phyloP scores from a whole-genome alignment of 1,140 invertebrate species.

The Lethrus apterus region DNA sequence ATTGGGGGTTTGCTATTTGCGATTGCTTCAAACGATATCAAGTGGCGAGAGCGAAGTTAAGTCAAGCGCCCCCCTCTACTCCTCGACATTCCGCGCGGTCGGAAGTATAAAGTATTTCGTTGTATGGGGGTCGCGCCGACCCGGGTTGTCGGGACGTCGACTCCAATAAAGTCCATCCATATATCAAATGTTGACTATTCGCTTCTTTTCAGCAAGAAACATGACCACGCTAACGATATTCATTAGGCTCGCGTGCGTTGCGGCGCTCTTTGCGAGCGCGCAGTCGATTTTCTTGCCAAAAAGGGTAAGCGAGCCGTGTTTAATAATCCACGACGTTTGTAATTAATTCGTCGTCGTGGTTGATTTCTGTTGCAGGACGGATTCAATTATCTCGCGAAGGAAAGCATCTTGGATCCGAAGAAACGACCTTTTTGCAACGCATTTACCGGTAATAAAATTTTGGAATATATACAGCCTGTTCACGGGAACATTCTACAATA shows the following conservation, averaged over 20 bases:
- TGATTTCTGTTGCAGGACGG: conserved; percentile 4
- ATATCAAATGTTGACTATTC: conserved; percentile 35
- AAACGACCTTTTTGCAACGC: conserved; percentile 68
- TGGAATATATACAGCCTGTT: no score
- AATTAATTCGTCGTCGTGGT: conserved; percentile 3
- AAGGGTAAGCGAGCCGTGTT: conserved; percentile 22
- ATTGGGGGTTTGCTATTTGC: no score
- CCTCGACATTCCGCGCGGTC: conserved; percentile 31
- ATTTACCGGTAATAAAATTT: conserved; percentile 52
- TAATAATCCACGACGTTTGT: neutral
- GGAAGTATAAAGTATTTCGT: conserved; percentile 36
- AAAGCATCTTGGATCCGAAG: conserved; percentile 42
- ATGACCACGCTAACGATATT: conserved; percentile 28
- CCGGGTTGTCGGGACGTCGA: conserved; percentile 1
- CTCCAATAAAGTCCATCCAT: conserved; percentile 34
- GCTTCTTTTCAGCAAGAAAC: conserved; percentile 23
- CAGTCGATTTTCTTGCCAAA: conserved; percentile 31
- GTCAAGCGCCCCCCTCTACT: no score
- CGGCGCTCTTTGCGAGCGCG: conserved; percentile 20
- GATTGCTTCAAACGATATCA: no score
- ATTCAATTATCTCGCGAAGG: conserved; percentile 23
- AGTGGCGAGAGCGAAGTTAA: no score
- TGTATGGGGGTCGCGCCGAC: conserved; percentile 27
- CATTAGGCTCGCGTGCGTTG: conserved; percentile 15
- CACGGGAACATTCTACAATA: no score